Conservation (phyloP, 2,888 invertebrate species). For the Eupithecia subumbrata region DNA sequence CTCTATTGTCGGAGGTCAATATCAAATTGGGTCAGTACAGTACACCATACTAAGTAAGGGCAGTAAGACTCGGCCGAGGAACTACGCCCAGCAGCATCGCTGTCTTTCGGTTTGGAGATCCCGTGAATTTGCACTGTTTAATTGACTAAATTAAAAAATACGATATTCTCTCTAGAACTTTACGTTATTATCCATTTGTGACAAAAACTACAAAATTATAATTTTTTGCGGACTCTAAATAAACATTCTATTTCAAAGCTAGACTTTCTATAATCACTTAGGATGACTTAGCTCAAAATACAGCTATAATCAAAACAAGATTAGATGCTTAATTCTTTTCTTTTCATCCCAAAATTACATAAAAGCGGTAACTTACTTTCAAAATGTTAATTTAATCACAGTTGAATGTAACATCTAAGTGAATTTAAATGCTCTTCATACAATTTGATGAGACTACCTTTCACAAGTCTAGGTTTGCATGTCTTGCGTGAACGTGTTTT, state of each 20-base stretch:
- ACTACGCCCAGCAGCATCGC: too few relatives aligned
- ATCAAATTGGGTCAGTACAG: too few relatives aligned
- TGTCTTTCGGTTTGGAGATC: too few relatives aligned
- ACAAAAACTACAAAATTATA: not conserved
- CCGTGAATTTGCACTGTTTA: too few relatives aligned
- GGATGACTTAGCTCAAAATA: constrained; percentile 1
- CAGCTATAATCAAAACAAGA: not conserved
- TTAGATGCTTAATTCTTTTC: constrained; percentile 1
- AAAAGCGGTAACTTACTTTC: constrained; percentile 44
- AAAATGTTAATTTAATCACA: constrained; percentile 38
- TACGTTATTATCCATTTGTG: not conserved
- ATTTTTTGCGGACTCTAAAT: not conserved
- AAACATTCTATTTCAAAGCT: not conserved
- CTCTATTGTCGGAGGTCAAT: too few relatives aligned
- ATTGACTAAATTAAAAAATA: too few relatives aligned
- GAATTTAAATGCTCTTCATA: constrained; percentile 36
- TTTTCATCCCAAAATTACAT: constrained; percentile 33
- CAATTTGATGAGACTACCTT: constrained; percentile 29
- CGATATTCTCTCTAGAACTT: not conserved
- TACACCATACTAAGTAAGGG: too few relatives aligned
- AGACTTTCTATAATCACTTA: not conserved
- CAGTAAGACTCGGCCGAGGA: too few relatives aligned
- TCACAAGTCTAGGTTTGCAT: constrained; percentile 33
- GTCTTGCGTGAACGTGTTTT: constrained; percentile 34
- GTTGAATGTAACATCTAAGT: constrained; percentile 36